Evolutionary conservation across 2,113 vertebrate species (phyloP), one percentile per base, ranked within the genome.

Genomic region (Perca flavescens): DNA sequence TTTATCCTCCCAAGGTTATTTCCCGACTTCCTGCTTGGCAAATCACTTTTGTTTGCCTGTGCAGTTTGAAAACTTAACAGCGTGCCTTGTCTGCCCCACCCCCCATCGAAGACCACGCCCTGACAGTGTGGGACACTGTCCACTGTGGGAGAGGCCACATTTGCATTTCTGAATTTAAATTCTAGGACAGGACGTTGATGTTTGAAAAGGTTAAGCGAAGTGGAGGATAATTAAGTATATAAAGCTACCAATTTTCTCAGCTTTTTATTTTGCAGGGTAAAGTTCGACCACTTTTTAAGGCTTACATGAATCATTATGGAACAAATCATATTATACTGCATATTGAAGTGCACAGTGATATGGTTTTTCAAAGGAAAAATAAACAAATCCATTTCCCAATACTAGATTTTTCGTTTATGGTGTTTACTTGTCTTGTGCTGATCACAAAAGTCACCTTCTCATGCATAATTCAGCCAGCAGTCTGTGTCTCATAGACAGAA

Each of bases 11-110:
- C 72, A 69, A 50, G 54, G 63, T 80, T 84, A 84, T 78, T 84
- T 85, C 79, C 82, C 54, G 22, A 84, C 78, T 91, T 88, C 88
- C 85, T 68, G 61, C 40, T 54, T 58, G 72, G 54, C 12, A 52
- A 60, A 43, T 62, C 62, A 83, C 86, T 91, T 85, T 72, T 80
- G 82, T 88, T 82, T 80, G 66, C 19, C 57, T 58, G 21, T 22
- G 58, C 80, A 83, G 69, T 93, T 93, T 93, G 84, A 77, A 92
- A 93, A 94, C 77, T 91, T 88, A 53, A 11, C 86, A 62, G 89
- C 91, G 69, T 90, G 86, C 46, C 28, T 28, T 34, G 64, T 40
- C 28, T 71, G 71, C 50, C 21, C 66, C 81, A 80, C 67, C 80
- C 80, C 83, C 79, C 67, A 2, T 0, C 22, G 0, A 9, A 88